Evolutionary conservation across 2,113 vertebrate species (phyloP).

Genomic region (Okapia johnstoni): DNA sequence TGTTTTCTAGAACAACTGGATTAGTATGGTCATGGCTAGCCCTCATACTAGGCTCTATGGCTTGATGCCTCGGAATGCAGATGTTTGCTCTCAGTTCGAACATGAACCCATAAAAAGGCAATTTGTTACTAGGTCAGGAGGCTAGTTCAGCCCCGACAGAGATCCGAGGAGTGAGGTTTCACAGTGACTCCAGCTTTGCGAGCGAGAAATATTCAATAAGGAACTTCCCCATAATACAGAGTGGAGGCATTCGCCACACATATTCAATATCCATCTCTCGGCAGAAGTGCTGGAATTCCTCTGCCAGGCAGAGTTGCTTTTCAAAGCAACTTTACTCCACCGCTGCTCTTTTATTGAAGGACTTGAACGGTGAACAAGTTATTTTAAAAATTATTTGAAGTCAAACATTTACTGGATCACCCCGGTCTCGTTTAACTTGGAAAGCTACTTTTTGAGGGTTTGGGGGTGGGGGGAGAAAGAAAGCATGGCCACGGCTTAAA

Average conservation of each 20-base stretch:
- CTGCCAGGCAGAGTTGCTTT: not conserved
- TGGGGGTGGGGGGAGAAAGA: too few relatives aligned
- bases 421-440: slow-evolving; percentile 46
- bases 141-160: not conserved
- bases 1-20: not conserved
- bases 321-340: not conserved
- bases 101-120: not conserved
- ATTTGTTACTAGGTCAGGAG: slow-evolving; percentile 28
- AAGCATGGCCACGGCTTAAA: not conserved
- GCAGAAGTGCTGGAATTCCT: not conserved
- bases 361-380: not conserved
- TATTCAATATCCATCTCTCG: not conserved
- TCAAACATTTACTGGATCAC: slow-evolving; percentile 52
- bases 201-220: slow-evolving; percentile 47
- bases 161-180: slow-evolving; percentile 21
- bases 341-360: not conserved
- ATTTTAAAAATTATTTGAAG: slow-evolving; percentile 57
- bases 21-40: not conserved
- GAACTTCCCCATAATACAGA: not conserved
- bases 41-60: not conserved
- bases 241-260: slow-evolving; percentile 31
- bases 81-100: not conserved
- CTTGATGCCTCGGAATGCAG: not conserved
- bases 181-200: slow-evolving; percentile 17
- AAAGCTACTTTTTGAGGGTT: slow-evolving; percentile 52